These are phyloP conservation scores for Calliopum simillimum DNA, from an alignment of 2,888 invertebrate species.

Conservation along the genomic window DNA sequence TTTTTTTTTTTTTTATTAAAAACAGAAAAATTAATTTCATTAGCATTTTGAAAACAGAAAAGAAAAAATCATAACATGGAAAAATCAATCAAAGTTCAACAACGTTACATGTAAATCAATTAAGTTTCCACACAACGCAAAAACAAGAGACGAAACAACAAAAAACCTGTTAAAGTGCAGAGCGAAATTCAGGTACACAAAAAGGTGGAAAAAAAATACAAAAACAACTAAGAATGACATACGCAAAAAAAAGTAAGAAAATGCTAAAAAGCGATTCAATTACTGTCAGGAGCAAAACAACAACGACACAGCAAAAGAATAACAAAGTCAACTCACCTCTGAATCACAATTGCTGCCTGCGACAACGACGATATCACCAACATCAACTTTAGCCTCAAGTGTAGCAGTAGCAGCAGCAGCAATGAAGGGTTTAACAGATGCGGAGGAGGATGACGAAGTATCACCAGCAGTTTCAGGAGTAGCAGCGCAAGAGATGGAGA, in stretches of 20 bases:
- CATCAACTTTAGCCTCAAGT: slow-evolving; percentile 41
- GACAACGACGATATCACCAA: slow-evolving; percentile 22
- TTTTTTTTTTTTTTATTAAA: background rate
- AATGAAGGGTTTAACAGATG: slow-evolving; percentile 18
- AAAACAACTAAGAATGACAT: slow-evolving; percentile 38
- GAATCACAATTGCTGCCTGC: slow-evolving; percentile 50
- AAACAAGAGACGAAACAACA: slow-evolving; percentile 41
- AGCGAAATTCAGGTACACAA: slow-evolving; percentile 34
- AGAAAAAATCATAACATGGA: background rate
- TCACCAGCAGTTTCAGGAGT: background rate
- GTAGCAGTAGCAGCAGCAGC: slow-evolving; percentile 2
- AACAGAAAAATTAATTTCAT: background rate
- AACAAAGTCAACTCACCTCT: slow-evolving; percentile 53
- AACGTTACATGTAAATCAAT: slow-evolving; percentile 27
- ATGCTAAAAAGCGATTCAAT: slow-evolving; percentile 20
- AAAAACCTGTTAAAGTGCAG: background rate
- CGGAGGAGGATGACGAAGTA: slow-evolving; percentile 4
- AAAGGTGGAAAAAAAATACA: slow-evolving; percentile 32
- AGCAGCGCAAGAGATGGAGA: background rate
- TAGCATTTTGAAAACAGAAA: background rate
- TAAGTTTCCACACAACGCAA: slow-evolving; percentile 39
- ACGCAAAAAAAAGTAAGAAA: slow-evolving; percentile 15
- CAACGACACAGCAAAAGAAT: slow-evolving; percentile 8
- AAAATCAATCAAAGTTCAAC: slow-evolving; percentile 29
- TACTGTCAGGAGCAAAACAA: slow-evolving; percentile 1